Evolutionary conservation across 2,797 vertebrate species (phyloP), one percentile per base, ranked within the genome.

Genomic region (Coregonus ussuriensis): DNA sequence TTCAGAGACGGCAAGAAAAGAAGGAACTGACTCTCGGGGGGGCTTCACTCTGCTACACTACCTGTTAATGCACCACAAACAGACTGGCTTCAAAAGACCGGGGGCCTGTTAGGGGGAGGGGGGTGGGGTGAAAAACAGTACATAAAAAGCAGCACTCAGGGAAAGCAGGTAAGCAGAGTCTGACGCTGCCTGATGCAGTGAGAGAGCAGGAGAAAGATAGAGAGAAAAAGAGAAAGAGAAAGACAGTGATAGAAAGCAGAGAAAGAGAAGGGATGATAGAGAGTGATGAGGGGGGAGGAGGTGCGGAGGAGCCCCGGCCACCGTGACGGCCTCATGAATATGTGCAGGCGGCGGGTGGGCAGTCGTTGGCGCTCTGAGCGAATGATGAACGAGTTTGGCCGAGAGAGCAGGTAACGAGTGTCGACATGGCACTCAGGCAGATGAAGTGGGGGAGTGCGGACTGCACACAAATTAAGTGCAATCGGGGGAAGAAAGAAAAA

Each of bases 41-140:
- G 85, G 88, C 80, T 56, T 67, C 78, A 75, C 79, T 73, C 72
- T 73, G 74, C 81, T 78, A 68, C 81, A 66, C 86, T 90, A 88
- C 80, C 88, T 91, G 86, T 84, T 91, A 90, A 87, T 88, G 85
- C 82, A 84, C 86, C 85, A 74, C 78, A 87, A 88, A 85, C 81
- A 86, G 85, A 79, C 79, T 56, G 82, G 79, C 87, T 89, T 92
- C 90, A 92, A 92, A 91, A 88, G 86, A 77, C 78, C 76, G 83
- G 75, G 85, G 79, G 79, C 80, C 31, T 73, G 79, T 75, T 79
- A 80, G 74, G 74, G 76, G 72, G 41, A 67, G 4, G 67, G 76
- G 76, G 41, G 16, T 53, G 73, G 51, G 41, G 78, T 47, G 70
- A 85, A 83, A 81, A 33, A 72, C 67, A 83, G 29, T 18, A 84